Evolutionary conservation across 2,888 invertebrate genomes (phyloP).

Genomic region (Leptopterna dolabrata): DNA sequence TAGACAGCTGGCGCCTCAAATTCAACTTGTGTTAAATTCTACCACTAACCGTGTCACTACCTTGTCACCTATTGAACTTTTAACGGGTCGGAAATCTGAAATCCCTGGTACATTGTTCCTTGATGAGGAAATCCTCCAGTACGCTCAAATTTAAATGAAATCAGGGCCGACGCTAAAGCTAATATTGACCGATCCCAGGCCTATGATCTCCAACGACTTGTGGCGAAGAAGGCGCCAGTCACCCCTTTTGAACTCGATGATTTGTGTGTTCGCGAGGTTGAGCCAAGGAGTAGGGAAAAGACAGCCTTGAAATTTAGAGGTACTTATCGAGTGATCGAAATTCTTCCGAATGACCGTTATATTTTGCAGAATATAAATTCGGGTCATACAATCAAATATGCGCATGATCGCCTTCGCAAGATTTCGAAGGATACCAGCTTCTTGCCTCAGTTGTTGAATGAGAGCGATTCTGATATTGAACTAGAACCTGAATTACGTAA

Average conservation of each 20-base stretch:
- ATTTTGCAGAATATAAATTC: neutral
- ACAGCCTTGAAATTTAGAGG: neutral
- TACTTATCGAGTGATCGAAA: neutral
- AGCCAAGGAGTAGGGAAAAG: neutral
- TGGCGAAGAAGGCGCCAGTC: neutral
- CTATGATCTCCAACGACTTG: neutral
- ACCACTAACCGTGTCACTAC: neutral
- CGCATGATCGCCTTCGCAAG: too few species aligned
- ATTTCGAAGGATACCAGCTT: too few species aligned
- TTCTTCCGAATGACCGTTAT: neutral
- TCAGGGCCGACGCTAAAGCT: neutral
- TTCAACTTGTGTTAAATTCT: neutral
- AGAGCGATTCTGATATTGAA: too few species aligned
- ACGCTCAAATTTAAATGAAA: neutral
- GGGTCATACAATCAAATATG: neutral
- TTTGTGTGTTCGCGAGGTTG: neutral
- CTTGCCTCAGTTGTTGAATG: too few species aligned
- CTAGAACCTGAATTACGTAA: too few species aligned
- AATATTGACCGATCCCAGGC: neutral
- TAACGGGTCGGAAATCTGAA: neutral
- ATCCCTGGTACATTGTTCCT: neutral
- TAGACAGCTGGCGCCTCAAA: neutral
- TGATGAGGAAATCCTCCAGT: neutral
- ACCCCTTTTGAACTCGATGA: neutral
- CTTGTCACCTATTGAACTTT: neutral